A percentile compares a stretch with the other conserved stretches of the same genome.
Evolutionary conservation across 2,888 invertebrate genomes (phyloP).

Genomic region (Silvanus unidentatus): DNA sequence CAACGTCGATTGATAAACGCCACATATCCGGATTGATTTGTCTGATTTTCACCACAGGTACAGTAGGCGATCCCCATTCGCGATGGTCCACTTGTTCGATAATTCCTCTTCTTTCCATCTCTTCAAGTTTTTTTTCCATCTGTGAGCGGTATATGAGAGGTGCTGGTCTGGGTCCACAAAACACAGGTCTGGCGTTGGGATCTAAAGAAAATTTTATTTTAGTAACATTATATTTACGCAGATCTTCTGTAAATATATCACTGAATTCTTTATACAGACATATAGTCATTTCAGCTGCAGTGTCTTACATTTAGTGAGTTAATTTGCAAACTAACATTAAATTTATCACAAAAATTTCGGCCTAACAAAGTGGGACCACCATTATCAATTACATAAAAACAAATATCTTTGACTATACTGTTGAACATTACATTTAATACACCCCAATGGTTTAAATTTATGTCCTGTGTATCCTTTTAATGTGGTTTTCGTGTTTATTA

Average conservation of each 20-base stretch:
- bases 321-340: conserved; percentile 2
- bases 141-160: conserved; percentile 1
- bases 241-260: neutral
- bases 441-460: neutral
- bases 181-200: conserved; percentile 6
- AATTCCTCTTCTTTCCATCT: neutral
- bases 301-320: neutral
- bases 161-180: conserved; percentile 7
- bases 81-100: neutral
- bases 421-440: conserved; percentile 3
- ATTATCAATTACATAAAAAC: conserved; percentile 4
- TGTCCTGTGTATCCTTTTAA: conserved; percentile 5
- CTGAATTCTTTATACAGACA: neutral
- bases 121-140: conserved; percentile 1
- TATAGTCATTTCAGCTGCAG: neutral
- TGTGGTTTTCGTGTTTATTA: neutral
- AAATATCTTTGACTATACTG: neutral
- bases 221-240: conserved; percentile 1
- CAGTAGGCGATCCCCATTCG: conserved; percentile 2
- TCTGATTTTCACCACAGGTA: conserved; percentile 1
- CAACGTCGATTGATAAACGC: conserved; percentile 1
- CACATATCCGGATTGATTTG: conserved; percentile 4
- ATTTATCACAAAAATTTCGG: neutral
- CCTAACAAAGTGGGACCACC: conserved; percentile 3
- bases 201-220: conserved; percentile 4